These are phyloP conservation scores for Scaptomyza pallida DNA, from an alignment of 1,140 invertebrate genomes.

Conservation along the genomic window DNA sequence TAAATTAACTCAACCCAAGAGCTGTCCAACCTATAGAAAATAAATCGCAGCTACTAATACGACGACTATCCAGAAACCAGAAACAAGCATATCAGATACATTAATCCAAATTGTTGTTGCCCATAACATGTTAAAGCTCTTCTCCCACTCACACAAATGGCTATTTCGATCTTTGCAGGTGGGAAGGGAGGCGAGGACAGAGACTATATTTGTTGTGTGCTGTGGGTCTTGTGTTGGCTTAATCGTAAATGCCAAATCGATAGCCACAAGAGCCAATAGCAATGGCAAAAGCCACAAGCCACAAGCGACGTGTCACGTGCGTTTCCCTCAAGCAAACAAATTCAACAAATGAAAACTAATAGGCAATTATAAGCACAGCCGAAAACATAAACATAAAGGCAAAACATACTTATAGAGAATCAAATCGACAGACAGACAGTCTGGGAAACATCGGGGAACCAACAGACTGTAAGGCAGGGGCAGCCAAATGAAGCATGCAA, in stretches of 20 bases:
- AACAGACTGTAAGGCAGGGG: not conserved
- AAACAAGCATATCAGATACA: constrained; percentile 8
- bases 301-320: constrained; percentile 53
- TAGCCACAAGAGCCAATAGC: constrained; percentile 26
- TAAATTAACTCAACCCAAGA: constrained; percentile 25
- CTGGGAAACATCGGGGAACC: not conserved
- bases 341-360: constrained; percentile 80
- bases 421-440: not conserved
- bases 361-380: constrained; percentile 73
- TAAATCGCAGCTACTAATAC: constrained; percentile 23
- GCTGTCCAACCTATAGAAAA: constrained; percentile 16
- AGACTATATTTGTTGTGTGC: not conserved
- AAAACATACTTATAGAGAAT: not conserved
- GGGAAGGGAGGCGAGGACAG: too few relatives aligned
- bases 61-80: not conserved
- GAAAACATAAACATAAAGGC: constrained; percentile 15
- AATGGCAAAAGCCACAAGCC: constrained; percentile 22
- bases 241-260: constrained; percentile 28
- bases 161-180: constrained; percentile 7
- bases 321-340: constrained; percentile 41
- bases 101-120: constrained; percentile 24
- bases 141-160: not conserved
- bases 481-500: constrained; percentile 36
- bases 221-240: constrained; percentile 1
- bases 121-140: not conserved